Evolutionary conservation across 1,140 invertebrate species (phyloP).

Genomic region (Metaphire vulgaris): DNA sequence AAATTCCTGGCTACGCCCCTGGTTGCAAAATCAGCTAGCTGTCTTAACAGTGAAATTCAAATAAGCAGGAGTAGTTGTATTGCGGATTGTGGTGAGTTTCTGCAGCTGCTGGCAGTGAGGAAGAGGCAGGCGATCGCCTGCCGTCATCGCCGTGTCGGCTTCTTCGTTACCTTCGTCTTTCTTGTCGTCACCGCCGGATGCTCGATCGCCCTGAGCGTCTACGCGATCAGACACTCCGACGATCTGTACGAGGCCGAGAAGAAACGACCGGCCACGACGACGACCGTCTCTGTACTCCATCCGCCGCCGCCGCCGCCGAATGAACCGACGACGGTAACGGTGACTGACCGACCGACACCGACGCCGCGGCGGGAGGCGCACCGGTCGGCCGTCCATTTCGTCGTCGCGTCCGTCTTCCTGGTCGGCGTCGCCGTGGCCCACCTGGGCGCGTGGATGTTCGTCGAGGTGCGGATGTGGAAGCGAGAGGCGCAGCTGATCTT

Average conservation of each 20-base stretch:
- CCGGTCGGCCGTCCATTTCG: background rate
- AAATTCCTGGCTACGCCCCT: too few relatives aligned
- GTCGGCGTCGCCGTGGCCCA: background rate
- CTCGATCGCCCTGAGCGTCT: background rate
- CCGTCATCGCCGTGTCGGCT: background rate
- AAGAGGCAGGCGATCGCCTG: background rate
- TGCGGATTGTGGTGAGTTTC: background rate
- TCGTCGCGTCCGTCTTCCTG: background rate
- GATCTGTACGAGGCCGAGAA: too few relatives aligned
- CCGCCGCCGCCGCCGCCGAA: background rate
- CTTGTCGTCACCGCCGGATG: background rate
- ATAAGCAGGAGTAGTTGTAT: background rate
- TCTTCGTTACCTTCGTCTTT: background rate
- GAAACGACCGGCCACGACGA: too few relatives aligned
- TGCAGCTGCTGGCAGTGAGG: background rate
- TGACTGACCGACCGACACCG: too few relatives aligned
- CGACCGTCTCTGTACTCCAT: background rate
- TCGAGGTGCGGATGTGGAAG: background rate
- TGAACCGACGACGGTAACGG: background rate
- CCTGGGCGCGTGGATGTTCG: background rate
- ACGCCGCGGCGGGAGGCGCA: background rate
- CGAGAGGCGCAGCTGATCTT: background rate
- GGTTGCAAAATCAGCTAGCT: background rate
- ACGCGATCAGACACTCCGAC: background rate
- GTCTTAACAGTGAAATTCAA: background rate